These are phyloP conservation scores for Ectropis grisescens DNA, from an alignment of 1,140 invertebrate genomes.

Conservation along the genomic window DNA sequence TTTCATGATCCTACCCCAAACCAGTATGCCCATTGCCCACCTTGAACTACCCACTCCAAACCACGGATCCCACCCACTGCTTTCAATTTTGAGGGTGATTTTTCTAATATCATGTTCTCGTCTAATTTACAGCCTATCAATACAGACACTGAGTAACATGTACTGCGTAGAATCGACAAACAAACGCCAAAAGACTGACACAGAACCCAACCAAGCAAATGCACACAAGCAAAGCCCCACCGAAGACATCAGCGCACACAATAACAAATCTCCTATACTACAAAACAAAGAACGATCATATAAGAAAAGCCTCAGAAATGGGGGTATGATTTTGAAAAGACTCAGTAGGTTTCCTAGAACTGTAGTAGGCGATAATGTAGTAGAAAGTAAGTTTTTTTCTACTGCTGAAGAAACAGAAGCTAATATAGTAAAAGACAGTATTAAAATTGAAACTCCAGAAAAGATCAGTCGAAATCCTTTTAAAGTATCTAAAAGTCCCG, in stretches of 20 bases:
- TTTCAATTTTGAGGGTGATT: too few relatives aligned
- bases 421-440: constrained; percentile 13
- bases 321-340: constrained; percentile 34
- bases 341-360: constrained; percentile 60
- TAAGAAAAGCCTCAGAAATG: constrained; percentile 34
- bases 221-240: constrained; percentile 13
- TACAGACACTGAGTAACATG: constrained; percentile 57
- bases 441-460: constrained; percentile 22
- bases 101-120: too few relatives aligned
- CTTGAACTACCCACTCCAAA: too few relatives aligned
- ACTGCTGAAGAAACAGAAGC: constrained; percentile 4
- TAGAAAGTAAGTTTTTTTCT: constrained; percentile 61
- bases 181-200: constrained; percentile 40
- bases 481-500: constrained; percentile 10
- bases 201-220: constrained; percentile 15
- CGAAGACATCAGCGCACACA: constrained; percentile 9
- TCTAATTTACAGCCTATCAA: constrained; percentile 44
- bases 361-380: constrained; percentile 41
- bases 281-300: constrained; percentile 49
- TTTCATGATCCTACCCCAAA: too few relatives aligned
- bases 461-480: constrained; percentile 18
- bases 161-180: constrained; percentile 46
- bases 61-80: too few relatives aligned
- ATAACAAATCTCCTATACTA: constrained; percentile 29
- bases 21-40: too few relatives aligned